phyloP scores from a whole-genome alignment of 2,113 vertebrate species.

The Nothoprocta pentlandii region DNA sequence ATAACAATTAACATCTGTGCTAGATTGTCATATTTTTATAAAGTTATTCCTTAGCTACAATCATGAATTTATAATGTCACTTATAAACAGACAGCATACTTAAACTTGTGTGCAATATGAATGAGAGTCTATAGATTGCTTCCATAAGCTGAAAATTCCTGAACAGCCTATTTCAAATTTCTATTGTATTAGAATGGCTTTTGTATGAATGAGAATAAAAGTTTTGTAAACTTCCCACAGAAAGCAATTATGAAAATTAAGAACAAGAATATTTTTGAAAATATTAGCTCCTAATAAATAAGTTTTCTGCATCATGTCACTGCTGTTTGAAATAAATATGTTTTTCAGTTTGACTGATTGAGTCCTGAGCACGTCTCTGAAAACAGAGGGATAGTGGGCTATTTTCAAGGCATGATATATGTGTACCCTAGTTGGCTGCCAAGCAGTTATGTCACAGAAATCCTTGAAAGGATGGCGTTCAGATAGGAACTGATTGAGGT shows the following conservation, averaged over 20 bases:
- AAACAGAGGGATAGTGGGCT: neutral
- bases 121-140: neutral
- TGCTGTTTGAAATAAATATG: neutral
- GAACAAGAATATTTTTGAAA: neutral
- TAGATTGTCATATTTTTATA: neutral
- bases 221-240: neutral
- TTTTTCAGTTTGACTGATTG: neutral
- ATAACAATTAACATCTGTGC: neutral
- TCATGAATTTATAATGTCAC: neutral
- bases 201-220: neutral
- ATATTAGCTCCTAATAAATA: neutral
- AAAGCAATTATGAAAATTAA: neutral
- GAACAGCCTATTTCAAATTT: neutral
- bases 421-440: neutral
- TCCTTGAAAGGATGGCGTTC: fast-evolving
- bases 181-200: neutral
- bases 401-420: neutral
- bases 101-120: fast-evolving
- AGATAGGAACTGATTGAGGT: fast-evolving
- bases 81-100: neutral
- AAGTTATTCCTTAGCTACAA: neutral
- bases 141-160: neutral
- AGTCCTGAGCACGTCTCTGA: neutral
- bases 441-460: neutral
- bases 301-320: neutral